phyloP scores from a whole-genome alignment of 2,113 vertebrate species.

The Sardina pilchardus region DNA sequence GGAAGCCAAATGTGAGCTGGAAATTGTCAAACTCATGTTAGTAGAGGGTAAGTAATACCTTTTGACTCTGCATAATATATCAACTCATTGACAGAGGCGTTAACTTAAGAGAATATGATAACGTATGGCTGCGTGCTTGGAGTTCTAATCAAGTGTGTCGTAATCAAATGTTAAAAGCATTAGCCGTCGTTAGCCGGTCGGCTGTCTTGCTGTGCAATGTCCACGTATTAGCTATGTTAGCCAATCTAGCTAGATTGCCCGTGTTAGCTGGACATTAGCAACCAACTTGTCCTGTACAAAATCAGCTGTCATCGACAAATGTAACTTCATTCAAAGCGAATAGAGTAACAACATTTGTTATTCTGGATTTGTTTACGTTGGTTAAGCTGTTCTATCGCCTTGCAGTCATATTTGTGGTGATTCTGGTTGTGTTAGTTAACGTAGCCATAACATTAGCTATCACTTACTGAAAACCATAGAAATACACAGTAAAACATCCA shows the following conservation, averaged over 20 bases:
- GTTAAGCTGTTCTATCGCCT: too few species aligned
- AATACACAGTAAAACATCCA: too few species aligned
- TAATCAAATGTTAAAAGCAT: neutral
- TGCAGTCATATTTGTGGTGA: too few species aligned
- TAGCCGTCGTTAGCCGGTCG: neutral
- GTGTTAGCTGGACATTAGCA: neutral
- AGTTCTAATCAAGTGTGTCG: neutral
- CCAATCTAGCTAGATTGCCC: neutral
- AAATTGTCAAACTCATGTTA: neutral
- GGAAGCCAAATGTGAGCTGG: neutral
- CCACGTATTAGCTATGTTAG: neutral
- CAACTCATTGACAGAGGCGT: neutral
- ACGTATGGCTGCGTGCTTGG: neutral
- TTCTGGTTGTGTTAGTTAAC: too few species aligned
- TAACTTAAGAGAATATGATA: neutral
- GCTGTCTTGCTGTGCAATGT: neutral
- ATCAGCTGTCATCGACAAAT: too few species aligned
- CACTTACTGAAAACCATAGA: too few species aligned
- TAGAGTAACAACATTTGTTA: too few species aligned
- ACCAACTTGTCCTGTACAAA: neutral
- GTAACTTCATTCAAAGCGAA: too few species aligned
- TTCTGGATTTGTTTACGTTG: too few species aligned
- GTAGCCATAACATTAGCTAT: too few species aligned
- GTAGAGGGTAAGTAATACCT: neutral
- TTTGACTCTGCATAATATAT: neutral